Evolutionary conservation across 1,140 invertebrate genomes (phyloP).

Genomic region (Bathynomus jamesi): DNA sequence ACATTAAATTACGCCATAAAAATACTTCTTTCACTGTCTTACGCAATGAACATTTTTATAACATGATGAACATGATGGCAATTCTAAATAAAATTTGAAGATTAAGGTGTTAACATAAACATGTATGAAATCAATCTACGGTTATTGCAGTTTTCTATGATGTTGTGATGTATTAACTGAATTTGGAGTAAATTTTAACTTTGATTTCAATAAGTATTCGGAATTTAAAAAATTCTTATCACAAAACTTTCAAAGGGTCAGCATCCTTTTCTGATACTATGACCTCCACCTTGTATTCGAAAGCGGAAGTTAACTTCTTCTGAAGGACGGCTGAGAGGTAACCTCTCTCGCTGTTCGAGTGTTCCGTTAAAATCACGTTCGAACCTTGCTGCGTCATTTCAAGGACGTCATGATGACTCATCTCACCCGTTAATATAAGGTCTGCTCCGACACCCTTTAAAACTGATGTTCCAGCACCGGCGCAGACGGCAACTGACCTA

Average conservation of each 20-base stretch:
- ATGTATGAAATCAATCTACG: too few species aligned
- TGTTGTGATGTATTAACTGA: too few species aligned
- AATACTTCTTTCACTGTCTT: too few species aligned
- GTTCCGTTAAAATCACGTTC: constrained; percentile 82
- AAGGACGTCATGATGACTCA: constrained; percentile 84
- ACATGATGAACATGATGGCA: too few species aligned
- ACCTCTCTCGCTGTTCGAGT: constrained; percentile 90
- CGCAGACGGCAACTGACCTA: constrained; percentile 61
- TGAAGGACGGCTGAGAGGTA: constrained; percentile 53
- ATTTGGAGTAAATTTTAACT: too few species aligned
- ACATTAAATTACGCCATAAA: too few species aligned
- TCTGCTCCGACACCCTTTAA: constrained; percentile 63
- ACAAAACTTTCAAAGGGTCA: constrained; percentile 55
- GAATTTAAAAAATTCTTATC: too few species aligned
- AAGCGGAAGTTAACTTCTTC: constrained; percentile 42
- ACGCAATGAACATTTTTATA: too few species aligned
- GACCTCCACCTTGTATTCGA: constrained; percentile 54
- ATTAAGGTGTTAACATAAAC: too few species aligned
- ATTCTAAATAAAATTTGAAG: too few species aligned
- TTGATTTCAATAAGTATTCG: too few species aligned
- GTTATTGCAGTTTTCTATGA: too few species aligned
- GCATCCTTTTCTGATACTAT: constrained; percentile 62
- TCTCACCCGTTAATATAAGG: constrained; percentile 85
- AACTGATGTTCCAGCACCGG: constrained; percentile 75
- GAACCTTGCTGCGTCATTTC: constrained; percentile 45